These are phyloP conservation scores for Apocrypta bakeri DNA, from an alignment of 1,140 invertebrate species.

Conservation along the genomic window DNA sequence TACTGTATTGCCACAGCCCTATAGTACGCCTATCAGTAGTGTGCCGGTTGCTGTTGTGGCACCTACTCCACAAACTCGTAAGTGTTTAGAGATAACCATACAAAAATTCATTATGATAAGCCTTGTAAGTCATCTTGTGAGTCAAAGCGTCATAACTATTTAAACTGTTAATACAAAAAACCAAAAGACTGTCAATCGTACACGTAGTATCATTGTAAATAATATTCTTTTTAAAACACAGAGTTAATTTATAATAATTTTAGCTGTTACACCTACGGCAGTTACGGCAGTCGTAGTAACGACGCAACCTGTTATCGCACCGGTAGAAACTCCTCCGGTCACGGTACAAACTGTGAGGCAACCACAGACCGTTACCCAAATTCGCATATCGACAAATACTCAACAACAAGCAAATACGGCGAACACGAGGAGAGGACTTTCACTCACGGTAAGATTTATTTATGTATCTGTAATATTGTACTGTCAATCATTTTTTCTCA, in stretches of 20 bases:
- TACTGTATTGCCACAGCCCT: constrained; percentile 39
- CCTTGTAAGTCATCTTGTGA: too few species aligned
- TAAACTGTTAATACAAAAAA: too few species aligned
- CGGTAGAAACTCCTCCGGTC: constrained; percentile 64
- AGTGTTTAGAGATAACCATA: constrained; percentile 44
- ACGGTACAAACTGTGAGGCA: constrained; percentile 71
- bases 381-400: constrained; percentile 75
- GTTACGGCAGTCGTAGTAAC: constrained; percentile 64
- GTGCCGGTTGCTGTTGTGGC: constrained; percentile 52
- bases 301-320: constrained; percentile 62
- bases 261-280: constrained; percentile 62
- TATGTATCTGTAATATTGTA: constrained; percentile 1
- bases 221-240: too few species aligned
- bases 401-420: constrained; percentile 74
- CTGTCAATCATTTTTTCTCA: too few species aligned
- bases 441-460: constrained; percentile 82
- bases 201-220: too few species aligned
- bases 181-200: too few species aligned
- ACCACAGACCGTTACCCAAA: constrained; percentile 75
- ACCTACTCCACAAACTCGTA: constrained; percentile 63
- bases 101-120: too few species aligned
- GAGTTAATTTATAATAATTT: constrained; percentile 53
- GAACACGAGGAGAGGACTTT: constrained; percentile 81
- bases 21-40: constrained; percentile 43
- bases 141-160: background rate